Percentiles rank a stretch among this genome's conserved stretches.
Evolutionary conservation across 2,113 vertebrate species (phyloP).

Genomic region (Aspidoscelis tigris): DNA sequence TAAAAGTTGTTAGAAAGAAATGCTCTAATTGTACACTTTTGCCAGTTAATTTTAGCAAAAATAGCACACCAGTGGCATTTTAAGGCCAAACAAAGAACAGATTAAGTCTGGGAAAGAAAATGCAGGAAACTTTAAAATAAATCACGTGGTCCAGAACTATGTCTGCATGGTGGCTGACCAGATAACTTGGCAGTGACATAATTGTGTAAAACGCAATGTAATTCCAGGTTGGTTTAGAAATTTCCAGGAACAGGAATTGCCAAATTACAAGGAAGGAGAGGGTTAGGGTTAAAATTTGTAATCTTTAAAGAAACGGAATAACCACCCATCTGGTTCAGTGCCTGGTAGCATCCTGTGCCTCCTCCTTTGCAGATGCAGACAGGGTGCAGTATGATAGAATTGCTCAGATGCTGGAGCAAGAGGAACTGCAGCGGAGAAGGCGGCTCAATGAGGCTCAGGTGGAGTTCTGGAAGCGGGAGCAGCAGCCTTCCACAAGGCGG

Average conservation of each 20-base stretch:
- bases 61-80: neutral
- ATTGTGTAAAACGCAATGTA: too few species aligned
- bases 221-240: neutral
- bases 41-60: neutral
- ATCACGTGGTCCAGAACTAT: neutral
- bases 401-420: conserved; percentile 70
- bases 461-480: conserved; percentile 68
- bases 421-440: conserved; percentile 64
- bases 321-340: neutral
- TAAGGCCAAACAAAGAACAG: neutral
- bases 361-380: conserved; percentile 60
- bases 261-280: neutral
- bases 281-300: neutral
- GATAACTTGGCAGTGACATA: too few species aligned
- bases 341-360: neutral
- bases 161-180: too few species aligned
- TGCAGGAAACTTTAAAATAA: neutral
- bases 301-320: too few species aligned
- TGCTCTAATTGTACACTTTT: neutral
- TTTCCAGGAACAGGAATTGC: neutral
- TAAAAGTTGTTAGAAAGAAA: neutral
- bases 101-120: neutral
- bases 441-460: conserved; percentile 59
- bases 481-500: conserved; percentile 63
- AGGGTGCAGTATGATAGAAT: conserved; percentile 62